Percentiles rank a stretch among this genome's conserved stretches.
phyloP scores from a whole-genome alignment of 2,888 invertebrate species.

The Tricholauxania praeusta region DNA sequence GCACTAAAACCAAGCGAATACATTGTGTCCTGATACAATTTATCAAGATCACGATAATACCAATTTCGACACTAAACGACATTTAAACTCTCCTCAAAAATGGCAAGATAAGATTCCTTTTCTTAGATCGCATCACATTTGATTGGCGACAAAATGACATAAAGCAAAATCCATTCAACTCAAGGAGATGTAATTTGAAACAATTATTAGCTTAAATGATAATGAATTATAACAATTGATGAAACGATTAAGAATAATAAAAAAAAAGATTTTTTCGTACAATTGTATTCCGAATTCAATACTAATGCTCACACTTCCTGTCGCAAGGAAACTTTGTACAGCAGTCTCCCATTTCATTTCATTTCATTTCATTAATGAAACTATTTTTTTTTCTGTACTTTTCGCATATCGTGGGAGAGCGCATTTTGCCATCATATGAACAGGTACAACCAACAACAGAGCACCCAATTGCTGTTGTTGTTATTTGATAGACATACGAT shows the following conservation, averaged over 20 bases:
- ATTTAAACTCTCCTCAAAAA: no score
- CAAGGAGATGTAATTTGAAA: no score
- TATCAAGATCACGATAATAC: no score
- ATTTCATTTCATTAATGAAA: conserved; percentile 36
- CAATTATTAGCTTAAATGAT: no score
- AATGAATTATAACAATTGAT: no score
- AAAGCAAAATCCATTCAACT: conserved; percentile 25
- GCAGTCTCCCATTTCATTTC: conserved; percentile 35
- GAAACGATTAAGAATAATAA: no score
- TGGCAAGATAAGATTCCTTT: no score
- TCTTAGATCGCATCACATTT: no score
- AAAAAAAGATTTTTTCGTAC: background rate
- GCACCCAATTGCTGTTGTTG: conserved; percentile 33
- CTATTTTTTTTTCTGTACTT: background rate
- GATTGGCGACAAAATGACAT: background rate
- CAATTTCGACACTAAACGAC: no score
- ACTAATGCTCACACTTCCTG: conserved; percentile 37
- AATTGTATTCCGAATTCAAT: background rate
- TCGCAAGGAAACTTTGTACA: conserved; percentile 3
- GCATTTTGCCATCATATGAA: conserved; percentile 4
- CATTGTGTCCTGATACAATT: no score
- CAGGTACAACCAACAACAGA: conserved; percentile 22
- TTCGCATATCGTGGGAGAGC: conserved; percentile 28
- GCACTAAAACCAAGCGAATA: no score
- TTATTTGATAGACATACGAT: conserved; percentile 53